phyloP scores from a whole-genome alignment of 2,113 vertebrate genomes.

The Macrotis lagotis region DNA sequence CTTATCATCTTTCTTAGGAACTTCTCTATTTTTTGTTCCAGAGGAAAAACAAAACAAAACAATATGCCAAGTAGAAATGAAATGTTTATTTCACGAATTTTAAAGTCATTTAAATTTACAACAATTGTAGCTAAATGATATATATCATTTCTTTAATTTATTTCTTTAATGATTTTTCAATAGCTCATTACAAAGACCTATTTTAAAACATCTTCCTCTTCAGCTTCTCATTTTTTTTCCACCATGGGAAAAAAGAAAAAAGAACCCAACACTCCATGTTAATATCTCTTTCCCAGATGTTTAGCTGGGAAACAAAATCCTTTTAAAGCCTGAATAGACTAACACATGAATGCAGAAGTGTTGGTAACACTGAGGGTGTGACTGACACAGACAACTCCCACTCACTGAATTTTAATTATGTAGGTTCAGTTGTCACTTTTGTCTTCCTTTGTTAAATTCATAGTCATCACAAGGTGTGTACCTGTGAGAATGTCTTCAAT shows the following conservation, averaged over 20 bases:
- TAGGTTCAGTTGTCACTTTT: constrained; percentile 47
- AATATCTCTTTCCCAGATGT: constrained; percentile 65
- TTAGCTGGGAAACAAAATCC: constrained; percentile 40
- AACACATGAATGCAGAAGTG: constrained; percentile 62
- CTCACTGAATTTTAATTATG: constrained; percentile 54
- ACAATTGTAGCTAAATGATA: constrained; percentile 32
- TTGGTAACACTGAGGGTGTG: constrained; percentile 67
- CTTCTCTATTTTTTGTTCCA: constrained; percentile 25
- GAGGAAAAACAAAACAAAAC: background rate
- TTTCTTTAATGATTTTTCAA: constrained; percentile 31
- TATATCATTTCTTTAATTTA: background rate
- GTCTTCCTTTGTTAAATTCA: constrained; percentile 71
- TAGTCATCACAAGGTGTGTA: constrained; percentile 53
- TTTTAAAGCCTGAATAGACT: constrained; percentile 53
- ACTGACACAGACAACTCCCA: constrained; percentile 60
- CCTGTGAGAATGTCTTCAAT: constrained; percentile 64
- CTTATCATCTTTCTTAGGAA: constrained; percentile 29
- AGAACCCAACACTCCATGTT: constrained; percentile 50
- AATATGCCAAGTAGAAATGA: background rate
- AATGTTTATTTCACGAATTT: constrained; percentile 23
- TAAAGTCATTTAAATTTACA: constrained; percentile 43
- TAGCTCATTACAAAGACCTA: constrained; percentile 17
- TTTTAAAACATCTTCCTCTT: constrained; percentile 51
- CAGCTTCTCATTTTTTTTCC: constrained; percentile 52
- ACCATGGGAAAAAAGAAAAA: background rate